phyloP scores from a whole-genome alignment of 35 echinoderm and acorn worm species.

The Patiria miniata region DNA sequence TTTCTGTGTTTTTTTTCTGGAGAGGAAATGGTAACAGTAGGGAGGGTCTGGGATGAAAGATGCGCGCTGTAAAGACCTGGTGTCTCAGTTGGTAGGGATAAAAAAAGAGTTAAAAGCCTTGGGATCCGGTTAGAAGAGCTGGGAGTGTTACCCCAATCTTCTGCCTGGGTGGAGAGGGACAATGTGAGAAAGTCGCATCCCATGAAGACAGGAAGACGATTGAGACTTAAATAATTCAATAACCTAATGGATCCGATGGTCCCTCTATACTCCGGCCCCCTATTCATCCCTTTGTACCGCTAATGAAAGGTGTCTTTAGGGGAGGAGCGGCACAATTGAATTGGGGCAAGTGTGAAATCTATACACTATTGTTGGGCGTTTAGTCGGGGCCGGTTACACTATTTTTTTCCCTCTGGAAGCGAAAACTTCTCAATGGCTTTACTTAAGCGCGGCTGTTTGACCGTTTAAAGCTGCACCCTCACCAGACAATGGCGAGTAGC shows the following conservation, averaged over 20 bases:
- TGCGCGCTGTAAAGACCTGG: not conserved
- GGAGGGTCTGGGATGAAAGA: not conserved
- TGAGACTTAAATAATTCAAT: slow-evolving; percentile 22
- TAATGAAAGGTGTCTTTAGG: slow-evolving; percentile 61
- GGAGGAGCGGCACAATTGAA: slow-evolving; percentile 45
- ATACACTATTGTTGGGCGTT: slow-evolving; percentile 69
- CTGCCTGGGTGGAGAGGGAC: not conserved
- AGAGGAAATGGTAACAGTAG: not conserved
- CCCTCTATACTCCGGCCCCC: not conserved
- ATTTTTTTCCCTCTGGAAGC: slow-evolving; percentile 22
- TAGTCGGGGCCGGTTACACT: slow-evolving; percentile 50
- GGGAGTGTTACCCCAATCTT: not conserved
- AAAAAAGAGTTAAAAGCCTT: not conserved
- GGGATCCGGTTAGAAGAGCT: not conserved
- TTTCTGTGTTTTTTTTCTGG: not conserved
- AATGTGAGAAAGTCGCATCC: not conserved
- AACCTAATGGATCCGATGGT: slow-evolving; percentile 16
- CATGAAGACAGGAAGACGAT: not conserved
- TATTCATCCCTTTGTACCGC: not conserved
- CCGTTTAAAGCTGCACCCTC: slow-evolving; percentile 57
- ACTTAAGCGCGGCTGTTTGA: slow-evolving; percentile 60
- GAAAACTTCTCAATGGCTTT: slow-evolving; percentile 1
- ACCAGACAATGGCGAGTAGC: slow-evolving; percentile 27
- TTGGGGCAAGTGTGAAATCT: slow-evolving; percentile 70
- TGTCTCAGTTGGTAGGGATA: not conserved